A percentile compares a stretch with the other conserved stretches of the same genome.
phyloP scores from a whole-genome alignment of 2,113 vertebrate species.

The Cyprinodon brontotheroides region DNA sequence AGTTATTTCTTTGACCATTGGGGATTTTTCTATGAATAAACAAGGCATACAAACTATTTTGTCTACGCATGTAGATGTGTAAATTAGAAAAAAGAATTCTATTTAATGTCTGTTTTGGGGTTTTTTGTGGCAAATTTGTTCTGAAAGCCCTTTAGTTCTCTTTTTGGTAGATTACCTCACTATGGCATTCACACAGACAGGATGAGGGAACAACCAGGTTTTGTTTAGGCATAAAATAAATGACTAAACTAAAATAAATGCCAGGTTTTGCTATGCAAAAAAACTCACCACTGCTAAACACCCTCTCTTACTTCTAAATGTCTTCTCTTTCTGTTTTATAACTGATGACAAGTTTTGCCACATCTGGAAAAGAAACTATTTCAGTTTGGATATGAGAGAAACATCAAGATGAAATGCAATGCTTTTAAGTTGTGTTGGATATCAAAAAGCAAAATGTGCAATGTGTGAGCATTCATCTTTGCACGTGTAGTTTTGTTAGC shows the following conservation, averaged over 20 bases:
- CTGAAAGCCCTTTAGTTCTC: not conserved
- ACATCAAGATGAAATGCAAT: not conserved
- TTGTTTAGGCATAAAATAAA: not conserved
- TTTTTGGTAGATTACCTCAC: not conserved
- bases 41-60: too few species aligned
- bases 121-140: too few species aligned
- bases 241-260: not conserved
- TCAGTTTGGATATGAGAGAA: not conserved
- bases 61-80: too few species aligned
- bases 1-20: too few species aligned
- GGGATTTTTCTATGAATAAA: too few species aligned
- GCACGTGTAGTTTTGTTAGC: not conserved
- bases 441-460: not conserved
- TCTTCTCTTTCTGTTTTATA: not conserved
- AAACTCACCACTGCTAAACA: not conserved
- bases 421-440: not conserved
- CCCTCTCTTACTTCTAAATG: not conserved
- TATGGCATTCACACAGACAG: not conserved
- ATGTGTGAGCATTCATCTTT: not conserved
- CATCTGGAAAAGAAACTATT: not conserved
- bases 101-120: too few species aligned
- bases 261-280: not conserved
- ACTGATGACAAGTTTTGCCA: not conserved
- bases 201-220: not conserved
- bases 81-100: too few species aligned